Base-by-base conservation (phyloP, 2,888 invertebrate species). In the Halocaridina rubra region DNA sequence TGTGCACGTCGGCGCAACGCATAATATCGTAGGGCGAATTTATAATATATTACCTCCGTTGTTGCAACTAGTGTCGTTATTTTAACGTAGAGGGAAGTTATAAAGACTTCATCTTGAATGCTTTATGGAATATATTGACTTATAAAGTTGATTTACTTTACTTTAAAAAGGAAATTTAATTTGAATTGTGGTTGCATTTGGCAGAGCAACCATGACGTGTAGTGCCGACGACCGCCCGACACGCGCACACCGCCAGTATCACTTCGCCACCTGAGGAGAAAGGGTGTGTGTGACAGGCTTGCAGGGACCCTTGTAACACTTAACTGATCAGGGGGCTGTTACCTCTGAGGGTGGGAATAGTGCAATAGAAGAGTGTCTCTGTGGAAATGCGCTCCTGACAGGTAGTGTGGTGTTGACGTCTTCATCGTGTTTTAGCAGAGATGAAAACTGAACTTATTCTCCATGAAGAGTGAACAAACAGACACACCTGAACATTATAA, bases 211-310 rank as follows among this genome's bases (percentile, higher is more conserved):
- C 77, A 77, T 82, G 82, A 78, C 82, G 69, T 82, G 82, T 81
- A 78, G 82, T 77, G 82, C 77, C 82, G 82, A 59, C 78, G 82
- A 77, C 78, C 82, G 71, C 59, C 82, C 82, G 78, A 82, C 82
- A 82, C 82, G 82, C 82, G 77, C 82, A 77, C 72, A 82, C 57
- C 77, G 77, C 64, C 82, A 82, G 82, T 82, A 82, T 77, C 78
- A 82, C 77, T 82, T 82, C 32, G 61, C 71, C 53, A 57, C 30
- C 82, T 59, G 77, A 78, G 71, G 78, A 71, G 82, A 46, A 39
- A 82, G 82, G 82, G 77, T 61, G 82, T 59, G 39, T 72, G 82
- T 77, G n/a, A n/a, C 78, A 59, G 71, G 77, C 82, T 77, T 71
- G 71, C 57, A 19, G 69, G 82, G 72, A 77, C 59, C 74, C 74